A percentile compares a stretch with the other conserved stretches of the same genome.
phyloP scores from a whole-genome alignment of 2,888 invertebrate species.

The Trissolcus brochymenae region DNA sequence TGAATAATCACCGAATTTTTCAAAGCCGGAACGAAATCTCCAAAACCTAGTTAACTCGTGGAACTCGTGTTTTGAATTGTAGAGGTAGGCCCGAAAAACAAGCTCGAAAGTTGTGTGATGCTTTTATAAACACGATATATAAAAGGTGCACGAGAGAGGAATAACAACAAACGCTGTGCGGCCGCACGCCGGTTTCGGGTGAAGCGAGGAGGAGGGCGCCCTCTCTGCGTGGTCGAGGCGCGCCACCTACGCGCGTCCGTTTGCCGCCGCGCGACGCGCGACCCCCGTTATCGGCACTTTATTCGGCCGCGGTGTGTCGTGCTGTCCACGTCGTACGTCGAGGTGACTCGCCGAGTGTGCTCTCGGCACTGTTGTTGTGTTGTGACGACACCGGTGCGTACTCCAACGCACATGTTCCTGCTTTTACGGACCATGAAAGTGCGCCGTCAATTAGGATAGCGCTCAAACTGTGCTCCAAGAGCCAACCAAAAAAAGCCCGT shows the following conservation, averaged over 20 bases:
- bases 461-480: conserved; percentile 2
- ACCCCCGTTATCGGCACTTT: conserved; percentile 31
- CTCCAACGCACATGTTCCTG: conserved; percentile 23
- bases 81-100: no score
- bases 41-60: no score
- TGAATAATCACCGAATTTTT: no score
- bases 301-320: conserved; percentile 22
- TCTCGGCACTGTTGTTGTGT: conserved; percentile 22
- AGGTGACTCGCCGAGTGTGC: neutral
- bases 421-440: conserved; percentile 11
- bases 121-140: no score
- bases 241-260: conserved; percentile 29
- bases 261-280: conserved; percentile 1
- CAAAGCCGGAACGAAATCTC: no score
- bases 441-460: conserved; percentile 23
- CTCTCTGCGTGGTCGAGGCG: conserved; percentile 13
- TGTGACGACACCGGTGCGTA: conserved; percentile 23
- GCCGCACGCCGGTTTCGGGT: no score
- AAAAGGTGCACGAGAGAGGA: neutral
- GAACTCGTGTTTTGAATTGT: no score
- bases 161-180: neutral
- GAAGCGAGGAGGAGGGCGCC: neutral
- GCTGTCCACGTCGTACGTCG: conserved; percentile 2
- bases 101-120: no score
- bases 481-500: conserved; percentile 15